Conservation (phyloP, 2,797 vertebrate genomes). For the Lacerta viridis region DNA sequence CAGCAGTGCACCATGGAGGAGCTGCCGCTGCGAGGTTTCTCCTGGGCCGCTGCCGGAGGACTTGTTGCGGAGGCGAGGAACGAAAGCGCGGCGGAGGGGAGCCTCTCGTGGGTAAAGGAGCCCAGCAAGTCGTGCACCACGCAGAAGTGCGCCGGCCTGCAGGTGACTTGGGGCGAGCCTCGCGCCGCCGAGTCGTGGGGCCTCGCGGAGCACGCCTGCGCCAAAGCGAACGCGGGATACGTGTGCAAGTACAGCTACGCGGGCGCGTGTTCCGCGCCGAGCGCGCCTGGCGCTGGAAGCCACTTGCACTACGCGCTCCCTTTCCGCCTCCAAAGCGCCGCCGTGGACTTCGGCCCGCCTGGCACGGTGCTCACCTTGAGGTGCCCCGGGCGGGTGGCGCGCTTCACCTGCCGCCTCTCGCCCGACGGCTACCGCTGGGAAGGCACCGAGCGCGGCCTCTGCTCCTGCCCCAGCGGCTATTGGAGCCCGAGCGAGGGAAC, state of each 20-base stretch:
- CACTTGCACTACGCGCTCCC: constrained; percentile 67
- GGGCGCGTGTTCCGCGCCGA: constrained; percentile 57
- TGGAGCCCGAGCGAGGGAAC: constrained; percentile 22
- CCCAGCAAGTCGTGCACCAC: constrained; percentile 78
- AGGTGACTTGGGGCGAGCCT: constrained; percentile 22
- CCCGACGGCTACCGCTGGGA: constrained; percentile 67
- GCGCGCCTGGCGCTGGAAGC: constrained; percentile 56
- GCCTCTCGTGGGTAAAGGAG: constrained; percentile 78
- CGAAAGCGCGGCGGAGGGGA: constrained; percentile 13
- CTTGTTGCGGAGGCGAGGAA: constrained; percentile 11
- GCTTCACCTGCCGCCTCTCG: constrained; percentile 72
- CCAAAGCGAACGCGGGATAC: constrained; percentile 70
- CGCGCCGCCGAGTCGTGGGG: constrained; percentile 68
- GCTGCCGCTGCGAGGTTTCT: constrained; percentile 84
- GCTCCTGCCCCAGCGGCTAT: constrained; percentile 66
- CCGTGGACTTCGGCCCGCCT: constrained; percentile 74
- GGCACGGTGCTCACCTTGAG: constrained; percentile 73
- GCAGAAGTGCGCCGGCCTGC: constrained; percentile 80
- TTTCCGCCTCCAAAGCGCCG: constrained; percentile 64
- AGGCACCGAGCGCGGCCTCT: constrained; percentile 32
- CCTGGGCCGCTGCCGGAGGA: constrained; percentile 74
- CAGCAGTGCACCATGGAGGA: constrained; percentile 70
- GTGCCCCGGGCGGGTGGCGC: constrained; percentile 72
- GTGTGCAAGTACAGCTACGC: constrained; percentile 82
- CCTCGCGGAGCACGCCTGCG: constrained; percentile 77